Evolutionary conservation across 2,888 invertebrate species (phyloP).

Genomic region (Drosophila niveifrons): DNA sequence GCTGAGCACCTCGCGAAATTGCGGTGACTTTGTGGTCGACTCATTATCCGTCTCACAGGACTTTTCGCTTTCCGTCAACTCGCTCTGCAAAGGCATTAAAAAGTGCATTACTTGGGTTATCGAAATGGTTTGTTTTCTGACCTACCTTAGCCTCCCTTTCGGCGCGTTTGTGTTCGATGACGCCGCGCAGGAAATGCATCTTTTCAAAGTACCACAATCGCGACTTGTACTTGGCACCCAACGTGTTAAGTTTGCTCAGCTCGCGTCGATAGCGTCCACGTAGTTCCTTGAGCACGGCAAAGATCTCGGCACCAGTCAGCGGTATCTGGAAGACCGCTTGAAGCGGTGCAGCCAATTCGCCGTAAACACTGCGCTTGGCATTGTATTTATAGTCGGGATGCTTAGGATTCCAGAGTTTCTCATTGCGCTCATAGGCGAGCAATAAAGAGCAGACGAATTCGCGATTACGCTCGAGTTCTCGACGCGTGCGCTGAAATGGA

Average conservation of each 20-base stretch:
- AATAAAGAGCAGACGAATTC: slow-evolving; percentile 73
- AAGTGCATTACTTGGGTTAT: neutral
- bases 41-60: slow-evolving; percentile 67
- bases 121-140: neutral
- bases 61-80: slow-evolving; percentile 65
- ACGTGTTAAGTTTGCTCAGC: slow-evolving; percentile 67
- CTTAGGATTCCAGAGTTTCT: slow-evolving; percentile 81
- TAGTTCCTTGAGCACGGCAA: slow-evolving; percentile 72
- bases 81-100: slow-evolving; percentile 20
- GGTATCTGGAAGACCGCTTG: slow-evolving; percentile 65
- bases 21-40: slow-evolving; percentile 62
- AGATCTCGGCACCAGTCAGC: slow-evolving; percentile 75
- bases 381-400: slow-evolving; percentile 82
- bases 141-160: slow-evolving; percentile 71
- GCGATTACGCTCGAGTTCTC: slow-evolving; percentile 72
- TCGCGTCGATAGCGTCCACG: slow-evolving; percentile 76
- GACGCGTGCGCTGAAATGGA: slow-evolving; percentile 60
- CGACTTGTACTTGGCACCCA: slow-evolving; percentile 72
- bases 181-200: slow-evolving; percentile 72
- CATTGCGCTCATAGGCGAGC: slow-evolving; percentile 71
- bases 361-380: slow-evolving; percentile 71
- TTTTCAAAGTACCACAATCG: slow-evolving; percentile 79
- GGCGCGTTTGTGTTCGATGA: slow-evolving; percentile 74
- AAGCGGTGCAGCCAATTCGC: slow-evolving; percentile 70
- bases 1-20: slow-evolving; percentile 73